Evolutionary conservation across 2,113 vertebrate species (phyloP), one percentile per base, ranked within the genome.

Genomic region (Glaucomys volans): DNA sequence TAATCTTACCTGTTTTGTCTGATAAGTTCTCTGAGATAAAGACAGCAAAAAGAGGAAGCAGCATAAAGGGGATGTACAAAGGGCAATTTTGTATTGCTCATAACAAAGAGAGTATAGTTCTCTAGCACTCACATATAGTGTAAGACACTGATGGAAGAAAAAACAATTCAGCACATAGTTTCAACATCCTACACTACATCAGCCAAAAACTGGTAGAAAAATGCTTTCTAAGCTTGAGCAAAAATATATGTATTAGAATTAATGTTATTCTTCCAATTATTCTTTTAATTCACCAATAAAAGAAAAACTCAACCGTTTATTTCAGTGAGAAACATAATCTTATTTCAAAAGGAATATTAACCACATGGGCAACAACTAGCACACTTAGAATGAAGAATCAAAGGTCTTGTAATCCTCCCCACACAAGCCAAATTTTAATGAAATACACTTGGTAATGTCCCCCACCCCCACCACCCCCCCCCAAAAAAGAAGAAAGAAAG

Each of bases 371-470:
- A 82, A 95, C 14, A 92, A 80, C 4, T 37, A 87, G 77, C 69
- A 86, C 35, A 84, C 79, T 83, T 87, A 90, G 18, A 91, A 95
- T 40, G 1, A 72, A 95, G 16, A 95, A 5, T 4, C 40, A 93
- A 93, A 97, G 71, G 80, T 96, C 57, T 96, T 95, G 20, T 69
- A 52, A 96, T 96, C 71, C 86, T 87, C 95, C 89, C 50, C 20
- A 72, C 37, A 81, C 1, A 87, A 40, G 79, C 69, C 94, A 97
- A 98, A 97, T 96, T 94, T 97, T 98, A 97, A 97, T 97, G 87
- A 98, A 98, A 98, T 96, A 97, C 28, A 95, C 87, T 97, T 26
- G 86, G 92, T 91, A 97, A 96, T 13, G 0, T 74, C 90, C 89
- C 88, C n/a, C 69, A 47, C 52, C 42, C 24, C 3, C 9, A 10